Conservation (phyloP, 2,797 vertebrate species). For the Paratrypauchen microcephalus region DNA sequence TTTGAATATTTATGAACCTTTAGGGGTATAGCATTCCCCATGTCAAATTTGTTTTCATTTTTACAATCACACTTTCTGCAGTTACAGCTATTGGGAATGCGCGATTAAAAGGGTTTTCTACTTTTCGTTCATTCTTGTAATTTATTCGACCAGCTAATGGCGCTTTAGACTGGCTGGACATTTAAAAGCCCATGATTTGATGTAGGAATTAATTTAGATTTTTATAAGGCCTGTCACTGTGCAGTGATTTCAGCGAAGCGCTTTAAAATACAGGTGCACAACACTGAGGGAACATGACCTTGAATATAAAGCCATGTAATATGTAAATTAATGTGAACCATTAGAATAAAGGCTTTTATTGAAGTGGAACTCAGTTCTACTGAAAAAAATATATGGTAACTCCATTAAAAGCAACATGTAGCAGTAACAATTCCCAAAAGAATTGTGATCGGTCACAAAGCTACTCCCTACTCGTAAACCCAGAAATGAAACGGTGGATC, state of each 20-base stretch:
- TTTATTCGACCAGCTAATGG: constrained; percentile 19
- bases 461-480: too few relatives aligned
- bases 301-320: constrained; percentile 4
- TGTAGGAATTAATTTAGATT: constrained; percentile 10
- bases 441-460: background rate
- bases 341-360: constrained; percentile 2
- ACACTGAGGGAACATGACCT: constrained; percentile 3
- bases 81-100: constrained; percentile 22
- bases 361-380: background rate
- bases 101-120: constrained; percentile 30
- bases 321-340: background rate
- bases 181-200: constrained; percentile 20
- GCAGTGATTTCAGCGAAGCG: constrained; percentile 11
- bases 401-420: background rate
- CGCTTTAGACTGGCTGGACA: background rate
- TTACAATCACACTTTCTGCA: constrained; percentile 23
- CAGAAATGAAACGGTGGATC: too few relatives aligned
- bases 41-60: constrained; percentile 45
- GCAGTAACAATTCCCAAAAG: background rate
- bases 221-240: constrained; percentile 9
- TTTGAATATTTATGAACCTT: constrained; percentile 79
- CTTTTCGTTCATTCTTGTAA: constrained; percentile 1
- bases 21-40: constrained; percentile 46
- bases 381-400: too few relatives aligned
- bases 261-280: background rate